Evolutionary conservation across 2,113 vertebrate species (phyloP).

Genomic region (Capreolus pygargus): DNA sequence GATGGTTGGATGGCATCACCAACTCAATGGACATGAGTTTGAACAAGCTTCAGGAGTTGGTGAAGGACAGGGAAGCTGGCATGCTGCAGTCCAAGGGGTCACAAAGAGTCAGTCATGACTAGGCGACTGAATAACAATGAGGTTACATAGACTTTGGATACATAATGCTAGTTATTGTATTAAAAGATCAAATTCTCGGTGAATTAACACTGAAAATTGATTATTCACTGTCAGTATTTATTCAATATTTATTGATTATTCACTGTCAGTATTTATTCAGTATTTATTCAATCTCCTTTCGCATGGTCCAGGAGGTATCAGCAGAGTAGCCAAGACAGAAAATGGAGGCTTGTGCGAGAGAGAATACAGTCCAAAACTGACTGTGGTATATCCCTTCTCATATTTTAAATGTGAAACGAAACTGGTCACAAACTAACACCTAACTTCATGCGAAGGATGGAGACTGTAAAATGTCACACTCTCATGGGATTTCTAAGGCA

Average conservation of each 20-base stretch:
- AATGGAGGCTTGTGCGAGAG: rapidly evolving
- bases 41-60: background rate
- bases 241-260: background rate
- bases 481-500: background rate
- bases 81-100: background rate
- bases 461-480: background rate
- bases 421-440: background rate
- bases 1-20: background rate
- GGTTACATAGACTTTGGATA: background rate
- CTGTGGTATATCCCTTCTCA: background rate
- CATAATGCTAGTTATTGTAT: background rate
- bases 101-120: background rate
- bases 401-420: background rate
- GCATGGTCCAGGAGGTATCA: background rate
- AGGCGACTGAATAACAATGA: background rate
- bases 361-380: background rate
- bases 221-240: background rate
- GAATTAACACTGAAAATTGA: background rate
- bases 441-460: background rate
- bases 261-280: background rate
- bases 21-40: background rate
- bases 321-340: background rate
- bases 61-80: background rate
- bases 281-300: background rate
- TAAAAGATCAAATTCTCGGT: background rate